phyloP scores from a whole-genome alignment of 1,140 invertebrate species.

The Heliconius himera region DNA sequence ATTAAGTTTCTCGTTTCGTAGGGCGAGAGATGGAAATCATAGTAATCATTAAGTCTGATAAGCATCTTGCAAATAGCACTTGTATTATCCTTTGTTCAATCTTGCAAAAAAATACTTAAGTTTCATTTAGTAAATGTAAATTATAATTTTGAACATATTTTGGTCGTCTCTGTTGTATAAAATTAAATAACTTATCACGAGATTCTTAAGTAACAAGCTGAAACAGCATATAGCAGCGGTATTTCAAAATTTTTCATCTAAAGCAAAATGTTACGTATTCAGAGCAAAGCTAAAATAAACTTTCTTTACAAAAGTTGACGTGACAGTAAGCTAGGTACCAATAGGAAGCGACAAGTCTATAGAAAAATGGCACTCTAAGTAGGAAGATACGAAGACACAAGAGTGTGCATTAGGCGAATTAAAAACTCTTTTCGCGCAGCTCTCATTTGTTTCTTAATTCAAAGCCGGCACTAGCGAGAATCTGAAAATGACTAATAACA shows the following conservation, averaged over 20 bases:
- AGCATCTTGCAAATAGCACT: slow-evolving; percentile 61
- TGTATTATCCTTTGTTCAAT: slow-evolving; percentile 30
- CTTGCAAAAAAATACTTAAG: slow-evolving; percentile 13
- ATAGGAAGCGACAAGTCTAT: slow-evolving; percentile 54
- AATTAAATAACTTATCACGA: slow-evolving; percentile 28
- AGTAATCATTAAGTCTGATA: slow-evolving; percentile 75
- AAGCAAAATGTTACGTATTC: slow-evolving; percentile 60
- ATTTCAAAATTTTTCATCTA: slow-evolving; percentile 51
- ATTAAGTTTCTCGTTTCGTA: slow-evolving; percentile 73
- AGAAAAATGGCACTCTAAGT: slow-evolving; percentile 65
- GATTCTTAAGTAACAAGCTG: slow-evolving; percentile 30
- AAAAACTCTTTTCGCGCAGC: slow-evolving; percentile 67
- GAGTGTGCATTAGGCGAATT: slow-evolving; percentile 76
- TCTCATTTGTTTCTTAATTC: slow-evolving; percentile 67
- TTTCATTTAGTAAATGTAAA: background rate
- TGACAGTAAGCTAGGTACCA: slow-evolving; percentile 51
- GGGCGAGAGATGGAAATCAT: slow-evolving; percentile 71
- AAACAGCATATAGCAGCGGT: slow-evolving; percentile 20
- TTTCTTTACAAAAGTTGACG: slow-evolving; percentile 68
- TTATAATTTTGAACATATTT: background rate
- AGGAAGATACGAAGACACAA: slow-evolving; percentile 63
- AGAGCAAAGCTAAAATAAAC: slow-evolving; percentile 67
- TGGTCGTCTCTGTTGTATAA: slow-evolving; percentile 11
- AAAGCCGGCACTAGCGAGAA: slow-evolving; percentile 55
- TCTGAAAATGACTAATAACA: slow-evolving; percentile 51